phyloP scores from a whole-genome alignment of 2,888 invertebrate genomes.

The Shargacucullia verbasci region DNA sequence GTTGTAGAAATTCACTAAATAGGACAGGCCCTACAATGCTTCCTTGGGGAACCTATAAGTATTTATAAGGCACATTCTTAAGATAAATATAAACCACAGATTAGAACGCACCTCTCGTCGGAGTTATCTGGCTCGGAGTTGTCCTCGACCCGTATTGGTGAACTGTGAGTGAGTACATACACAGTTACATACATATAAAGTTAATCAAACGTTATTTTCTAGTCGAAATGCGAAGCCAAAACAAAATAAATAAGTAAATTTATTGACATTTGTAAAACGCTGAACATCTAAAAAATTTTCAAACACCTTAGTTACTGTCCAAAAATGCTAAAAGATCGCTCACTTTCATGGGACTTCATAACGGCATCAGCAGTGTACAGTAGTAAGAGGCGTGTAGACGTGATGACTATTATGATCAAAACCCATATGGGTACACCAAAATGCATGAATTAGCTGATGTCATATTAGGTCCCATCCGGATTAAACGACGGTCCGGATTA shows the following conservation, averaged over 20 bases:
- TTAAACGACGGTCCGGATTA: slow-evolving; percentile 28
- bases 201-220: background rate
- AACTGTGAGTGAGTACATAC: slow-evolving; percentile 27
- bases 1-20: background rate
- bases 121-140: slow-evolving; percentile 55
- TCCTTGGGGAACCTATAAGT: background rate
- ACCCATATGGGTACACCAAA: too few species aligned
- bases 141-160: slow-evolving; percentile 54
- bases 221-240: background rate
- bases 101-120: slow-evolving; percentile 44
- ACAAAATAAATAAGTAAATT: background rate
- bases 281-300: too few species aligned
- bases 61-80: too few species aligned
- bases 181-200: background rate
- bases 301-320: too few species aligned
- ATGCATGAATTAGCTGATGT: background rate
- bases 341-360: too few species aligned
- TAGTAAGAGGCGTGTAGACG: too few species aligned
- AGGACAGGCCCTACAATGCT: background rate
- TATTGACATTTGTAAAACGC: background rate
- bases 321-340: too few species aligned
- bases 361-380: too few species aligned
- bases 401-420: too few species aligned
- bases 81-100: background rate
- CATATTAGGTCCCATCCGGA: slow-evolving; percentile 5